Evolutionary conservation across 2,113 vertebrate genomes (phyloP), one percentile per base, ranked within the genome.

Genomic region (Psittacus erithacus): DNA sequence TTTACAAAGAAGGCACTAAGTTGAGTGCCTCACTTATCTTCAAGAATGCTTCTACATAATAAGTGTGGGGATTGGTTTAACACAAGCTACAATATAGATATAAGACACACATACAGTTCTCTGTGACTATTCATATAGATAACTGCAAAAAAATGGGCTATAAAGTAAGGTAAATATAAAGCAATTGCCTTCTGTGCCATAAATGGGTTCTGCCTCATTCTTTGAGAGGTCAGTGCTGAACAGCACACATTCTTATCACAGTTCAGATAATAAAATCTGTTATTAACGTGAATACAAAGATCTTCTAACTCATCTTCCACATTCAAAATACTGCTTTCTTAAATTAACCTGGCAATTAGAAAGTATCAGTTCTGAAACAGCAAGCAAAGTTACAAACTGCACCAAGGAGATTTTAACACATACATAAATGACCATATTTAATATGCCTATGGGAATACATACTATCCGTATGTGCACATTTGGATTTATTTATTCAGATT

Each of bases 1-100:
- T 96, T 96, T 94, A 96, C 95, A 97, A 94, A 96, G 95, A 94
- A 92, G 93, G 88, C 87, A 96, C 88, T 79, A 95, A 96, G 93
- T 96, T 94, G 95, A 96, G 93, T 93, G 95, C 88, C 80, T 96
- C 93, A 96, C 96, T 96, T 96, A 96, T 93, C 91, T 94, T 87
- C 82, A 86, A 92, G 88, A 95, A 95, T 91, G 90, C 88, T 91
- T 95, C 80, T 38, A 88, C 83, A 92, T 63, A 95, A 55, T 92
- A 86, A 94, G 86, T 16, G 76, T n/a, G 83, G 49, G 83, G 80
- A 93, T 93, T 7, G 0, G 93, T 94, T 96, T 97, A 94, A 96
- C 95, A 89, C 69, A 88, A 88, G 93, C 90, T 78, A 86, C 82
- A 69, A 95, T 85, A 82, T 74, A 91, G 84, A 88, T 90, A 93